Evolutionary conservation across 2,888 invertebrate genomes (phyloP).

Genomic region (Calliphora vomitoria): DNA sequence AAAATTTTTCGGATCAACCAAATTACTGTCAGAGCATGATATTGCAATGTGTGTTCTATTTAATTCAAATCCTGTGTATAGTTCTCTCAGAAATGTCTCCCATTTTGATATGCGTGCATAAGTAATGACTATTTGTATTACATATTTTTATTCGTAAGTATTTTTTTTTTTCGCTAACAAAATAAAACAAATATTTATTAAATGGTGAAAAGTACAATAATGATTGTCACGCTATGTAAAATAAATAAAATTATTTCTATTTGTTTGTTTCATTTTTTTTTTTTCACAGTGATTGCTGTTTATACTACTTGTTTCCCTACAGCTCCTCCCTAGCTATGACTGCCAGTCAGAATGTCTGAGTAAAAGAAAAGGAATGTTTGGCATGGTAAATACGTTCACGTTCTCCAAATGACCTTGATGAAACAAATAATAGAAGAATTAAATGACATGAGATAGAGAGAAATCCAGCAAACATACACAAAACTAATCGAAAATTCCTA

Average conservation of each 20-base stretch:
- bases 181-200: neutral
- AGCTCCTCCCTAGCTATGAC: neutral
- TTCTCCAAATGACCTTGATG: conserved; percentile 12
- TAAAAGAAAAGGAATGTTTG: neutral
- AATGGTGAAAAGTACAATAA: conserved; percentile 1
- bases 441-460: neutral
- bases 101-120: too few species aligned
- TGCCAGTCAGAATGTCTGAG: neutral
- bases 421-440: neutral
- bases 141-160: too few species aligned
- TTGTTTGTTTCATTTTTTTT: neutral
- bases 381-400: neutral
- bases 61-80: too few species aligned
- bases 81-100: too few species aligned
- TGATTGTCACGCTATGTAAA: conserved; percentile 17
- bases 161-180: too few species aligned
- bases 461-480: neutral
- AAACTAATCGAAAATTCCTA: neutral
- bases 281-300: neutral
- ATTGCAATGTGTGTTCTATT: too few species aligned
- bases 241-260: conserved; percentile 12
- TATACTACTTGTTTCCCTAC: neutral
- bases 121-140: too few species aligned
- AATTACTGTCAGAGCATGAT: too few species aligned
- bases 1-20: too few species aligned